phyloP scores from a whole-genome alignment of 2,888 invertebrate genomes.

The Rhopalosiphum nymphaeae region DNA sequence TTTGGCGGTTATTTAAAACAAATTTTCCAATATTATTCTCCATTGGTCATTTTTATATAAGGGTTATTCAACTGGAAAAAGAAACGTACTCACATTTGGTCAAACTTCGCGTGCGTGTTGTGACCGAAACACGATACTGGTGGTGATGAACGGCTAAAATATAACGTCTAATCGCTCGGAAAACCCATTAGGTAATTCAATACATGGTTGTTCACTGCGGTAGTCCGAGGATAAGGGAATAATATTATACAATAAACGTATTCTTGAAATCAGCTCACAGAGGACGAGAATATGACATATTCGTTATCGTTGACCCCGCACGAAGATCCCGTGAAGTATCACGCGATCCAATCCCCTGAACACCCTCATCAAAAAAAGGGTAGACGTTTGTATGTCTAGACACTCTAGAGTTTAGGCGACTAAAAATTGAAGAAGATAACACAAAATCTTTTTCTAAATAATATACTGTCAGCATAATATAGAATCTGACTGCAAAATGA shows the following conservation, averaged over 20 bases:
- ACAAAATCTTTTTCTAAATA: not conserved
- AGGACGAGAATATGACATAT: slow-evolving; percentile 13
- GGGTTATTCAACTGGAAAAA: slow-evolving; percentile 34
- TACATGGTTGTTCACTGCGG: slow-evolving; percentile 6
- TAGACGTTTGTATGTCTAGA: slow-evolving; percentile 28
- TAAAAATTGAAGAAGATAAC: not conserved
- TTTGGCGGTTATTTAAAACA: slow-evolving; percentile 19
- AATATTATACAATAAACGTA: slow-evolving; percentile 3
- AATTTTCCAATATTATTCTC: slow-evolving; percentile 5
- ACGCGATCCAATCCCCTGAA: not conserved
- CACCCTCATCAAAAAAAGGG: slow-evolving; percentile 52
- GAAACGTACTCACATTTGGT: not conserved
- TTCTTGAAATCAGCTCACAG: not conserved
- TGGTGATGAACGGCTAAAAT: slow-evolving; percentile 14
- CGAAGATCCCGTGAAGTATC: not conserved
- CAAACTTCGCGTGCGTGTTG: slow-evolving; percentile 22
- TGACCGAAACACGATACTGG: slow-evolving; percentile 43
- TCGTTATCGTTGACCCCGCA: slow-evolving; percentile 26
- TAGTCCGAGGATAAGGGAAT: not conserved
- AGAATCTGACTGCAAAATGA: not conserved
- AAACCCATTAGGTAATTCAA: slow-evolving; percentile 51
- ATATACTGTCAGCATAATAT: not conserved
- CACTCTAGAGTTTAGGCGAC: not conserved
- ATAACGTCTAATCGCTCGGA: slow-evolving; percentile 58
- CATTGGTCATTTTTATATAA: slow-evolving; percentile 9